Base-by-base conservation (phyloP, 2,888 invertebrate genomes). In the Labia minor region DNA sequence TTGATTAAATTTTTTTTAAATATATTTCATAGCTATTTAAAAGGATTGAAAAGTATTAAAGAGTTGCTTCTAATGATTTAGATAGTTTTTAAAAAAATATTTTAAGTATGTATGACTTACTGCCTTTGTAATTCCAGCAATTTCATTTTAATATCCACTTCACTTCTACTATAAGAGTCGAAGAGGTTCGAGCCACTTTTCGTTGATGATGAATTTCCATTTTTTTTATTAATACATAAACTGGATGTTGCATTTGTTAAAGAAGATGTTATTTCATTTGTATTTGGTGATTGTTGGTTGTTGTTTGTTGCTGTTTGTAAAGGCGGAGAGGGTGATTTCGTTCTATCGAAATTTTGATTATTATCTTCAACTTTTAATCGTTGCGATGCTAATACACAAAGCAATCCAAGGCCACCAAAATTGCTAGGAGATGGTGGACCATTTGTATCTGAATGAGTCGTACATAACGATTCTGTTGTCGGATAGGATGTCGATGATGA, bases 311-410 rank as follows among this genome's bases (percentile, higher is more conserved):
- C 6, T 8, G 49, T 16, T 49, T n/a, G 49, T 16, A 14, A 8
- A 10, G 67, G 61, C 78, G 68, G 65, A 37, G 64, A 61, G 71
- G 49, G 74, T 72, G 16, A 75, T 70, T 18, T 76, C 76, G 70
- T 72, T 72, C 21, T 76, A 72, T 68, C 37, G 65, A n/a, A 16
- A n/a, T n/a, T n/a, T 65, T 68, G 64, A 11, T 64, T 61, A 1
- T 77, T 81, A 0, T 83, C 88, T 76, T 91, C 91, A 73, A 90
- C 90, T 79, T 87, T 84, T 70, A 91, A 87, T 71, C 90, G 82
- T 74, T 92, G 91, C 74, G 92, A 92, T 0, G 92, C 93, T 68
- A 92, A 78, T 8, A 91, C 91, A 76, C 92, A 92, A 21, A 93
- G 77, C 33, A 93, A 76, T 66, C 89, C 88, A 16, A 93, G 78